Conservation (phyloP, 2,113 vertebrate species). For the Ammospiza nelsoni region DNA sequence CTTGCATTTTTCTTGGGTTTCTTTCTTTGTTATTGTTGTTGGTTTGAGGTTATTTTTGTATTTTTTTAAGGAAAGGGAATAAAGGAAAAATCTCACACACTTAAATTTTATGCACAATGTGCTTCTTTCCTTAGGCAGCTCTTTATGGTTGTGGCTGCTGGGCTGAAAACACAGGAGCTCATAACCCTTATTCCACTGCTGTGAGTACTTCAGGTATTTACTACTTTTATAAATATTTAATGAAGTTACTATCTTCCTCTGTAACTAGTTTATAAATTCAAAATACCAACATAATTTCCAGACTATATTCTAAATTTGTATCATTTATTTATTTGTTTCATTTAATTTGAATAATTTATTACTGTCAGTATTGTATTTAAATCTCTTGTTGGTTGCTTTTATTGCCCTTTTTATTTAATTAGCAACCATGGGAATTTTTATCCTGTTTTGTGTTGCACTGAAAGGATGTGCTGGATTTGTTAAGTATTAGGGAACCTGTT, state of each 20-base stretch:
- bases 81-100: background rate
- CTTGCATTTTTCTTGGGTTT: background rate
- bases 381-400: background rate
- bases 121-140: constrained; percentile 85
- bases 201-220: constrained; percentile 99
- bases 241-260: background rate
- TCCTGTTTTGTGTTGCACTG: background rate
- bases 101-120: background rate
- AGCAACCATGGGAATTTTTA: background rate
- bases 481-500: background rate
- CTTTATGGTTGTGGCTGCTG: constrained; percentile 99
- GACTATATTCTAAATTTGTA: background rate
- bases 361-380: background rate
- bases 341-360: background rate
- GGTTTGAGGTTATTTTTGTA: background rate
- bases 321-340: accelerated
- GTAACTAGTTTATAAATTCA: background rate
- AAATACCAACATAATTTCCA: background rate
- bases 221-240: constrained; percentile 79
- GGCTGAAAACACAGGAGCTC: constrained; percentile 94
- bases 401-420: background rate
- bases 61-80: background rate
- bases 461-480: background rate
- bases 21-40: background rate
- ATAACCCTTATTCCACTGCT: constrained; percentile 95